These are phyloP conservation scores for Balanococcus diminutus DNA, from an alignment of 2,888 invertebrate species.

Conservation along the genomic window DNA sequence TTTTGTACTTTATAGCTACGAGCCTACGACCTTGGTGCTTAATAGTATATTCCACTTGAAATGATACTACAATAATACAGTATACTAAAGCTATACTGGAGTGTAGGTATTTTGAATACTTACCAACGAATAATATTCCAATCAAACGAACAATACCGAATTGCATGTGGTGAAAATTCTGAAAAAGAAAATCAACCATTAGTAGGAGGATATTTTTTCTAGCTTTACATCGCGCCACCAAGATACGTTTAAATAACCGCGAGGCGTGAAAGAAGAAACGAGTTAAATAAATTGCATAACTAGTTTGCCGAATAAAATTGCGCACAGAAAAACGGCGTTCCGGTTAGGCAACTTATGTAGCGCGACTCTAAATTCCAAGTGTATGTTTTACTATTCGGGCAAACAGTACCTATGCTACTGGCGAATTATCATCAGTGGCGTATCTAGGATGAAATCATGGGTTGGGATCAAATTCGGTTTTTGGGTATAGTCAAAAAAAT, in stretches of 20 bases:
- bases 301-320: not conserved
- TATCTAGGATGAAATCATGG: not conserved
- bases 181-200: constrained; percentile 59
- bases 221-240: not conserved
- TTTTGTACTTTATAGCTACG: too few species aligned
- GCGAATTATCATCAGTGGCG: too few species aligned
- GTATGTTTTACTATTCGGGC: too few species aligned
- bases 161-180: constrained; percentile 94
- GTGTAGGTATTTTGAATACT: constrained; percentile 60
- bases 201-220: not conserved
- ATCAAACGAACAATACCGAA: constrained; percentile 87
- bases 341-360: not conserved
- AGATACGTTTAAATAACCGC: not conserved
- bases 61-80: too few species aligned
- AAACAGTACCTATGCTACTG: too few species aligned
- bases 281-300: not conserved
- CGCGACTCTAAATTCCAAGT: not conserved
- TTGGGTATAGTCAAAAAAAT: too few species aligned
- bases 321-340: not conserved
- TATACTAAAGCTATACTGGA: not conserved
- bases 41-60: too few species aligned
- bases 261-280: not conserved
- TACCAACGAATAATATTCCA: constrained; percentile 89
- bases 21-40: too few species aligned
- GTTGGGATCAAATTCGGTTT: too few species aligned